These are phyloP conservation scores for Psilopsiagon aurifrons DNA, from an alignment of 2,113 vertebrate species.

Conservation along the genomic window DNA sequence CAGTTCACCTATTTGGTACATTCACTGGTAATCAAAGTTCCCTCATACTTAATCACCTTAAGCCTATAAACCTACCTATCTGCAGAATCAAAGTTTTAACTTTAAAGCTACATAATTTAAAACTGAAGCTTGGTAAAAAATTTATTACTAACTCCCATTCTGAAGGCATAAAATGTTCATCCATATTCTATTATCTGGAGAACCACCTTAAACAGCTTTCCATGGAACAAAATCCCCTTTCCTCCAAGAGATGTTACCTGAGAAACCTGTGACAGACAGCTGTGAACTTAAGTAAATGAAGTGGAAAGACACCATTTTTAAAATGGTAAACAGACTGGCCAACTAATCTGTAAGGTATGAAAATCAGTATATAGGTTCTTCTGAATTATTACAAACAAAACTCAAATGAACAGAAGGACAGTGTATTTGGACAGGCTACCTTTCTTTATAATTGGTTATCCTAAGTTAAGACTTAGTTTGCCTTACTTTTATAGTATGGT, in stretches of 20 bases:
- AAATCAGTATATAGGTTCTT: neutral
- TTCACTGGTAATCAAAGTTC: neutral
- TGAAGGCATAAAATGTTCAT: neutral
- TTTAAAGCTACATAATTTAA: neutral
- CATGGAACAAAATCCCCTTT: neutral
- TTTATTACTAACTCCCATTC: neutral
- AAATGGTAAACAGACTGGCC: neutral
- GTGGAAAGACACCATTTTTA: neutral
- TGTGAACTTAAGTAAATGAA: neutral
- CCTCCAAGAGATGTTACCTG: neutral
- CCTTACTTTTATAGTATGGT: neutral
- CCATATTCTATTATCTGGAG: neutral
- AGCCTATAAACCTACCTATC: neutral
- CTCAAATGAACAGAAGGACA: neutral
- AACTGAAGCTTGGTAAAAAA: neutral
- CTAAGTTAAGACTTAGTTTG: neutral
- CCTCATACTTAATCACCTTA: neutral
- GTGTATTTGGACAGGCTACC: neutral
- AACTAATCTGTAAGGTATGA: neutral
- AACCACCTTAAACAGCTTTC: neutral
- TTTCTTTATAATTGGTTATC: neutral
- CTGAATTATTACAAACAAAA: neutral
- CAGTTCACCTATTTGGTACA: neutral
- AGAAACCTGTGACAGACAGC: neutral
- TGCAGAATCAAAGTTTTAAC: neutral